These are phyloP conservation scores for Pipra filicauda DNA, from an alignment of 2,113 vertebrate genomes.

Conservation along the genomic window DNA sequence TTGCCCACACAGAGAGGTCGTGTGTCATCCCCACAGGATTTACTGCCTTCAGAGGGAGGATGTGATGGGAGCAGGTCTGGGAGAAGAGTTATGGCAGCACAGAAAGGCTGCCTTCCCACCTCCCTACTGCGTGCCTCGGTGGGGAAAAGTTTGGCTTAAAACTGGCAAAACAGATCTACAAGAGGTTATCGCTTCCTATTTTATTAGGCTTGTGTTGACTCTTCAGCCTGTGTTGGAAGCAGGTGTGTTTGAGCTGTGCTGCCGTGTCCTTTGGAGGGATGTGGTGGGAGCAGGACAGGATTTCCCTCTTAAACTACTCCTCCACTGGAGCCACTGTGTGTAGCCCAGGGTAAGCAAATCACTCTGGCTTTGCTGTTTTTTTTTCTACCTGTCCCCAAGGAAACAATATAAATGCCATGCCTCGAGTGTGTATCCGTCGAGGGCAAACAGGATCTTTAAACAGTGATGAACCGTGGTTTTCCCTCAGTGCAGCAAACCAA, in stretches of 20 bases:
- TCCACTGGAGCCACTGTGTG: background rate
- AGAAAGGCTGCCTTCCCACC: background rate
- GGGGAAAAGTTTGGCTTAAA: background rate
- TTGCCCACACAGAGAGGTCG: background rate
- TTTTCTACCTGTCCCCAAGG: background rate
- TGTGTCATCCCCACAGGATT: background rate
- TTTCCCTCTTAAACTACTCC: background rate
- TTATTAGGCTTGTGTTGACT: background rate
- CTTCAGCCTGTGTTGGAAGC: background rate
- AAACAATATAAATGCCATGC: background rate
- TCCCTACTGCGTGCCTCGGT: fast-evolving
- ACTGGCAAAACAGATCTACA: background rate
- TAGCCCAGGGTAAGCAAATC: background rate
- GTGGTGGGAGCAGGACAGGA: background rate
- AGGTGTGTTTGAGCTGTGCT: background rate
- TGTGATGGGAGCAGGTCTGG: background rate
- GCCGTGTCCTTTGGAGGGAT: background rate
- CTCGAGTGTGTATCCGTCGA: background rate
- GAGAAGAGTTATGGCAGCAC: background rate
- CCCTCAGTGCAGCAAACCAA: background rate
- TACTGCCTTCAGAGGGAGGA: background rate
- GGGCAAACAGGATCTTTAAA: background rate
- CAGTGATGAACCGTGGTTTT: background rate
- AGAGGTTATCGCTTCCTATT: background rate
- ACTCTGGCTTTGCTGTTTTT: background rate